Evolutionary conservation across 2,797 vertebrate genomes (phyloP).

Genomic region (Eremophila alpestris): DNA sequence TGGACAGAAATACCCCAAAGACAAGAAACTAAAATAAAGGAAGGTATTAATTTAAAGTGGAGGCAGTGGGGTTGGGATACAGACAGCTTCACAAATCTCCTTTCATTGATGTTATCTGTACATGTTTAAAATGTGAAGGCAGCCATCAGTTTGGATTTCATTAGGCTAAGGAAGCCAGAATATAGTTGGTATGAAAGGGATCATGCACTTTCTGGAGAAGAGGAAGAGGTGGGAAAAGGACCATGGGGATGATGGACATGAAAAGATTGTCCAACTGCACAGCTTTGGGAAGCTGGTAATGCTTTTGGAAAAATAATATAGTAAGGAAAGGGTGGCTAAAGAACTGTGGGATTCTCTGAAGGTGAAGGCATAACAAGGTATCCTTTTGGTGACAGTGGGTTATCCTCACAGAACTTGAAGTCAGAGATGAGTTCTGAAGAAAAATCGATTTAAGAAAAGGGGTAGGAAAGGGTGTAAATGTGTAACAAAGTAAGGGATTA

Average conservation of each 20-base stretch:
- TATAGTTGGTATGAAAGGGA: neutral
- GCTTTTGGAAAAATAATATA: neutral
- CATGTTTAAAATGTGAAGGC: neutral
- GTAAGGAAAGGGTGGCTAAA: neutral
- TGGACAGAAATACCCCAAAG: neutral
- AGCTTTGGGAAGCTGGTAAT: neutral
- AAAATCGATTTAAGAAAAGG: neutral
- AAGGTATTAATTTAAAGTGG: neutral
- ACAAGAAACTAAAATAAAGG: neutral
- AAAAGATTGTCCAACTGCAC: neutral
- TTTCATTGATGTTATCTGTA: neutral
- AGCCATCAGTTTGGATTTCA: neutral
- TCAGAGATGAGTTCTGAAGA: neutral
- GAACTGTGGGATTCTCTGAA: neutral
- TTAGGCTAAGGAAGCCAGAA: neutral
- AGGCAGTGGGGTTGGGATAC: neutral
- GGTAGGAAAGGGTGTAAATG: neutral
- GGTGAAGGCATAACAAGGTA: neutral
- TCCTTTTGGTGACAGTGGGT: neutral
- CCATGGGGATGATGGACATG: neutral
- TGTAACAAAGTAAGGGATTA: neutral
- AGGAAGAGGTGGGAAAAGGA: neutral
- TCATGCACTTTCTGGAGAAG: neutral
- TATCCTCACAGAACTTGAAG: neutral
- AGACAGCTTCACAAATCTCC: neutral